Percentiles rank a stretch among this genome's conserved stretches.
Conservation (phyloP, 2,797 vertebrate species). For the Microchirus variegatus region DNA sequence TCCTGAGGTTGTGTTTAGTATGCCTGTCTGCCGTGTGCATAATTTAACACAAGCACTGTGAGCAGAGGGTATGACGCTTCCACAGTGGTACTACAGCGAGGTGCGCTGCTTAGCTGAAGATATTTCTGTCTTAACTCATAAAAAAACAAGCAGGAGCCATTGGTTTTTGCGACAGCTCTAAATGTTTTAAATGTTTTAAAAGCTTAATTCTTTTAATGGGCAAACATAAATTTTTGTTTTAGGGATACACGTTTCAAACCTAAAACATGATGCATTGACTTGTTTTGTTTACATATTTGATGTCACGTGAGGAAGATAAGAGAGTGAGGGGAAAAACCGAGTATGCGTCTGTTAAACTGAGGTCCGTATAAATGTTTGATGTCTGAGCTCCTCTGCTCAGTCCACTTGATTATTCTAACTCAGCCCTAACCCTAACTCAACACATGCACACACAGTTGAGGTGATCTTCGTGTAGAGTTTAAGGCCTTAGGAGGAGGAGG, state of each 20-base stretch:
- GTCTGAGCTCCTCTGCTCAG: constrained; percentile 25
- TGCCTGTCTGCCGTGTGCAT: constrained; percentile 38
- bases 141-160: background rate
- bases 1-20: constrained; percentile 34
- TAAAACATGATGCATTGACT: constrained; percentile 8
- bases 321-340: constrained; percentile 18
- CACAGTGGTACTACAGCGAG: constrained; percentile 1
- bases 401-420: constrained; percentile 56
- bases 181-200: too few species aligned
- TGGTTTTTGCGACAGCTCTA: too few species aligned
- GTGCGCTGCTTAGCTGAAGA: constrained; percentile 7
- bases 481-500: constrained; percentile 54
- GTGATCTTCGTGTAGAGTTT: constrained; percentile 52
- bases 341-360: constrained; percentile 28
- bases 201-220: background rate
- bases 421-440: constrained; percentile 20
- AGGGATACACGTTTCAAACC: background rate
- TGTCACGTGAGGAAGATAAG: background rate
- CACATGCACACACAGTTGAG: constrained; percentile 23
- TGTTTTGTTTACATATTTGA: constrained; percentile 3
- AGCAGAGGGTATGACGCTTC: constrained; percentile 14
- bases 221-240: background rate
- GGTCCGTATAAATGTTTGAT: constrained; percentile 71
- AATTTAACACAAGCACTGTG: constrained; percentile 33
- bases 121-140: constrained; percentile 6